phyloP scores from a whole-genome alignment of 2,797 vertebrate species.

The Fundulus diaphanus region DNA sequence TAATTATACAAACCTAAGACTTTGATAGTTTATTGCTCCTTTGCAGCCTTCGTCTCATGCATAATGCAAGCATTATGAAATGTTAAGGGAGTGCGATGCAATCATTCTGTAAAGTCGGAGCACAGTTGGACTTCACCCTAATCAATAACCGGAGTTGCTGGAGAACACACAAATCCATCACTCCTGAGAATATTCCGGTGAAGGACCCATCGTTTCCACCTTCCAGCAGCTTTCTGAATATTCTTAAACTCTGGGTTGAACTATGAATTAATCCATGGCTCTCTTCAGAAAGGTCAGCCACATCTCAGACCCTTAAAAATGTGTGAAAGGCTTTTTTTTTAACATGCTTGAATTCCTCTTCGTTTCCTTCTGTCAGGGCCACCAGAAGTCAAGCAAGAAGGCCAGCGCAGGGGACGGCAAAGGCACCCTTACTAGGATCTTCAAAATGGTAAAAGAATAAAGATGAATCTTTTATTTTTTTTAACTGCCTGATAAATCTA shows the following conservation, averaged over 20 bases:
- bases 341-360: constrained; percentile 9
- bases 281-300: constrained; percentile 18
- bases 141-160: neutral
- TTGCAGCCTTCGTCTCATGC: constrained; percentile 14
- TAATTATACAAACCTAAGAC: neutral
- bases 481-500: neutral
- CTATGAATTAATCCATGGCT: constrained; percentile 16
- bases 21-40: neutral
- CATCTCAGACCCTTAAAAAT: constrained; percentile 3
- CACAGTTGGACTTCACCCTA: neutral
- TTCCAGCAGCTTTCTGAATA: neutral
- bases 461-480: neutral
- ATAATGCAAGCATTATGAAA: constrained; percentile 29
- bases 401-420: constrained; percentile 89
- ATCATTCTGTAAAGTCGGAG: constrained; percentile 2
- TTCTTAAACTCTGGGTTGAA: neutral
- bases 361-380: constrained; percentile 81
- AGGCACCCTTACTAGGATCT: constrained; percentile 95
- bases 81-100: neutral
- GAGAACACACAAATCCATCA: neutral
- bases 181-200: neutral
- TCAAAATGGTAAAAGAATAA: constrained; percentile 95
- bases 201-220: neutral
- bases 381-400: constrained; percentile 92
- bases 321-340: neutral